Conservation (phyloP, 2,888 invertebrate genomes). For the Spilosoma lubricipeda region DNA sequence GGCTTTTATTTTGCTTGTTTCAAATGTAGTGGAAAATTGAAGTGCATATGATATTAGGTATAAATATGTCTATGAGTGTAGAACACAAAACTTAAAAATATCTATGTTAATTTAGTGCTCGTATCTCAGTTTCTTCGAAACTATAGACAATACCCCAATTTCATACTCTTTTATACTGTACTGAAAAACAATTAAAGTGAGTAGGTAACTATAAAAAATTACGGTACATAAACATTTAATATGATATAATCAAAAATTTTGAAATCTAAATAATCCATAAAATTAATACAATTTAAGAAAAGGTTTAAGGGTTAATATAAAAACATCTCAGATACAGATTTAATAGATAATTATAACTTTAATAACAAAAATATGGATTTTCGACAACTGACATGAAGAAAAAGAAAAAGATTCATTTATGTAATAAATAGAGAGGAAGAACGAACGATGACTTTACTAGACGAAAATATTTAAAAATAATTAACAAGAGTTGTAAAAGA, state of each 20-base stretch:
- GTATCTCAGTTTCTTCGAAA: not conserved
- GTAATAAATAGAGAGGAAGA: not conserved
- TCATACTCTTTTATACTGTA: not conserved
- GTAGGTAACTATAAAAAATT: not conserved
- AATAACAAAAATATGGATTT: no score
- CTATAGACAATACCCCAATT: not conserved
- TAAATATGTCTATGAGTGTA: not conserved
- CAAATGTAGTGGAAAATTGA: conserved; percentile 28
- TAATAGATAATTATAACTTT: not conserved
- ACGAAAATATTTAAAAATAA: not conserved
- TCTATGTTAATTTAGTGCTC: not conserved
- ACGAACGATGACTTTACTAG: no score
- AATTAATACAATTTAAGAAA: no score
- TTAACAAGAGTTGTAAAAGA: not conserved
- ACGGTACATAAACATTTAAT: not conserved
- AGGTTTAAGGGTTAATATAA: no score
- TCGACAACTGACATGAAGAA: no score
- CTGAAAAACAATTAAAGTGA: not conserved
- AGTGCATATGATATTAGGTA: conserved; percentile 5
- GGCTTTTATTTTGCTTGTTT: conserved; percentile 17
- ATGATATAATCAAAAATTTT: not conserved
- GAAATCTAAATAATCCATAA: no score
- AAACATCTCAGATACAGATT: not conserved
- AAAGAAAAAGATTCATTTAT: no score
- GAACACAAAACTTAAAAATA: no score